Base-by-base conservation (phyloP, 2,113 vertebrate species). In the Suricata suricatta region DNA sequence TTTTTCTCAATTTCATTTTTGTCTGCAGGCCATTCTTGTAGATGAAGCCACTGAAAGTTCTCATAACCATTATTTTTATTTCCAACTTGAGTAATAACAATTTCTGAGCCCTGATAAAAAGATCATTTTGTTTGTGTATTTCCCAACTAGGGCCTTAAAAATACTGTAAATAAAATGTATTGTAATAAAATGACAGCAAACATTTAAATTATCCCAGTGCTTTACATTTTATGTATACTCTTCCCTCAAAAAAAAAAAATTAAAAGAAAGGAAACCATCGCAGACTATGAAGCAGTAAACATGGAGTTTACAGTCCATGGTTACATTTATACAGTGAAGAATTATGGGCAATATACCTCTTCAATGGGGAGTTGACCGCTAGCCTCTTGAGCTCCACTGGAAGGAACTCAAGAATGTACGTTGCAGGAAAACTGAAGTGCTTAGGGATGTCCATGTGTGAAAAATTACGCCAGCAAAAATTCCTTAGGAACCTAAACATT, bases 21-120 rank as follows among this genome's bases (percentile, higher is more conserved):
- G n/a, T 38, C 29, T 35, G 2, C 29, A 85, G 21, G 41, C 5
- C 3, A 64, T 50, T 93, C 44, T 31, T 92, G 31, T 9, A 44
- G 29, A 66, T 23, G 83, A 96, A 82, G 54, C 9, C 68, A 41
- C 21, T 54, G 0, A 23, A 76, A 29, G 3, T 6, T 47, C 88
- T 72, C 38, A 68, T 41, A 50, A 72, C 27, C 16, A 35, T 29
- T 69, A 9, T 12, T 81, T 69, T 81, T 15, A 52, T 15, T 83
- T 96, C 25, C 52, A 52, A 29, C 29, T 63, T 80, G 47, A 90
- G 29, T 64, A 93, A 94, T 38, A 96, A 95, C 27, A 84, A 92
- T 69, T 87, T 95, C 15, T 29, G 72, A 44, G 25, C 17, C 54
- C 16, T 80, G 88, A 84, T 74, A 83, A 86, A 69, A 81, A 79